Base-by-base conservation (phyloP, 2,797 vertebrate genomes). In the Salarias fasciatus region DNA sequence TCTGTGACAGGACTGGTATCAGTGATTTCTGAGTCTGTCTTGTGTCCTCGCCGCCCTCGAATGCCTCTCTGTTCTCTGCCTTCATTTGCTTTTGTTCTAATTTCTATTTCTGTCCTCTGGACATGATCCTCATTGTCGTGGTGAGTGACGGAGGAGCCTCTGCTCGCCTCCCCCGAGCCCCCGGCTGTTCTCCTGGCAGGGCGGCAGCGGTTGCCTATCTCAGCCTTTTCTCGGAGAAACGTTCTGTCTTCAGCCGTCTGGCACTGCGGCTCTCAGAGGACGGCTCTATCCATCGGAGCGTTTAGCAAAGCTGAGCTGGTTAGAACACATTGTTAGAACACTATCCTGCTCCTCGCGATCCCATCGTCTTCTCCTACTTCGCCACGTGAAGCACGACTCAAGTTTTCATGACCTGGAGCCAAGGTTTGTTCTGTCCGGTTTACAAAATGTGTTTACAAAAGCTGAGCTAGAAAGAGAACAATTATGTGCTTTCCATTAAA, bases 41-140 rank as follows among this genome's bases (percentile, higher is more conserved):
- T 38, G 11, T 51, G 42, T 52, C 50, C 70, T 44, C 55, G 61
- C 18, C 18, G 18, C 24, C 18, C 18, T 24, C 18, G 62, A 69
- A 66, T 60, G 74, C 70, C 80, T 28, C 42, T 35, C 75, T 71
- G 81, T 55, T 69, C 64, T 72, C 65, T 61, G 65, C 77, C 68
- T 79, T 76, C 69, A 61, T 83, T 80, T 52, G 44, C 73, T 89
- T 35, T 90, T 91, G 82, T 87, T 88, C 80, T 85, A 86, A 85
- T 89, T 89, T 90, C 77, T 88, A 86, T 86, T 86, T 83, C 71
- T 78, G 54, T 91, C 79, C 80, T 62, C 62, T 76, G 85, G 87
- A 89, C 86, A 84, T 67, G 82, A 80, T 81, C 84, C 75, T 85
- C 77, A 78, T 83, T 84, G 80, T 71, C 60, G 35, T 81, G 71